Percentiles rank a stretch among this genome's conserved stretches.
Conservation (phyloP, 2,888 invertebrate genomes). For the Sarcophaga carnaria region DNA sequence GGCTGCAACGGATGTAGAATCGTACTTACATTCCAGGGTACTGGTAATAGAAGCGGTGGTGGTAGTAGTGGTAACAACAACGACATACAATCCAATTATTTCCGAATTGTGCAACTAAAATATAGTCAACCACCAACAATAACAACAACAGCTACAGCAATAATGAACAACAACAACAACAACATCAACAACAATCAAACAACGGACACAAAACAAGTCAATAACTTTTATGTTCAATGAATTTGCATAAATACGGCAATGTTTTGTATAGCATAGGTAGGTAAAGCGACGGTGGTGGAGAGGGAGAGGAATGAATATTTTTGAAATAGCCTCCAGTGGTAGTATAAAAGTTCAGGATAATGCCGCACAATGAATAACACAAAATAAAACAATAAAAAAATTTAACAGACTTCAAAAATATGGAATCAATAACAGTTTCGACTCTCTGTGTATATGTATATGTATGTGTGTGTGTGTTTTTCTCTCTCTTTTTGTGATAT, state of each 20-base stretch:
- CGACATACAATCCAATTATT: conserved; percentile 68
- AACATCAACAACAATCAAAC: conserved; percentile 15
- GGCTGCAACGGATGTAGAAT: too few species aligned
- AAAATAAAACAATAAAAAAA: conserved; percentile 29
- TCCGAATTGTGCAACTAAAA: conserved; percentile 43
- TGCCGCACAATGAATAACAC: neutral
- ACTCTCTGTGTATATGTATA: neutral
- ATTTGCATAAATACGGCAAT: conserved; percentile 59
- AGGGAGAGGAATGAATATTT: neutral
- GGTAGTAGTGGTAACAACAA: conserved; percentile 4
- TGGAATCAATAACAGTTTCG: conserved; percentile 58
- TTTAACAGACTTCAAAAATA: conserved; percentile 40
- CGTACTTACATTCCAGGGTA: too few species aligned
- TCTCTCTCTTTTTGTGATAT: neutral
- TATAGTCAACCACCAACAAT: conserved; percentile 16
- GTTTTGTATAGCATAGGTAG: conserved; percentile 8
- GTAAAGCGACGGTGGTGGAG: neutral
- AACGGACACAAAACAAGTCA: conserved; percentile 47
- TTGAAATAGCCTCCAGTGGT: conserved; percentile 33
- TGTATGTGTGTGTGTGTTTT: too few species aligned
- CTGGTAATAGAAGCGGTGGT: too few species aligned
- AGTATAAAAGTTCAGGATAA: conserved; percentile 38
- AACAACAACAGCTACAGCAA: conserved; percentile 3
- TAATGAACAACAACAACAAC: conserved; percentile 23
- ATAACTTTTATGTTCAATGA: conserved; percentile 62